These are phyloP conservation scores for Metallyticus violacea DNA, from an alignment of 2,888 invertebrate species.

Conservation along the genomic window DNA sequence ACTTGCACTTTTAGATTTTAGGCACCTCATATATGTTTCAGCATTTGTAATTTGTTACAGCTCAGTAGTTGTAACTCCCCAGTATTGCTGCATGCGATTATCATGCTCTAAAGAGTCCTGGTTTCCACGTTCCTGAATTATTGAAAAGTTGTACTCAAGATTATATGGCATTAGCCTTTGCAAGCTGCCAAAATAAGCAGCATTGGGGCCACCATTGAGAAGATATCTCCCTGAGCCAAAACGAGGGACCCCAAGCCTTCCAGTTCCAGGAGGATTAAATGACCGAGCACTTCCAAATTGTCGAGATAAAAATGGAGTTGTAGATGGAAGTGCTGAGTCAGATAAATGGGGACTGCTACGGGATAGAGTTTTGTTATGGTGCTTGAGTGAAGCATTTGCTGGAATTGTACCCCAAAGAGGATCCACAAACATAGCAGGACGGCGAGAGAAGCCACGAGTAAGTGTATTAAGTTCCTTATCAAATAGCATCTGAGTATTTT, in stretches of 20 bases:
- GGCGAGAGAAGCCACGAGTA: constrained; percentile 45
- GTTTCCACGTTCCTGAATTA: constrained; percentile 70
- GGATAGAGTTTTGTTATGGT: constrained; percentile 39
- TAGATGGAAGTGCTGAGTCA: constrained; percentile 44
- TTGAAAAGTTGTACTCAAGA: constrained; percentile 79
- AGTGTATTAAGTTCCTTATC: constrained; percentile 84
- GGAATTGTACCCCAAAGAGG: constrained; percentile 54
- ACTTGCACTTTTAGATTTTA: too few relatives aligned
- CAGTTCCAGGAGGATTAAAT: constrained; percentile 57
- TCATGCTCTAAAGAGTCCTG: constrained; percentile 78
- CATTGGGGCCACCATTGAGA: constrained; percentile 72
- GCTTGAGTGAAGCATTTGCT: background rate
- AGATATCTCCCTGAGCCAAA: constrained; percentile 57
- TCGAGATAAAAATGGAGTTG: constrained; percentile 59
- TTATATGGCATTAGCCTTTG: constrained; percentile 82
- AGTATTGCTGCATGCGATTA: constrained; percentile 83
- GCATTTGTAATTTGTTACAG: constrained; percentile 51
- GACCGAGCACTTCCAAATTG: constrained; percentile 79
- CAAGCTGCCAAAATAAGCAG: constrained; percentile 82
- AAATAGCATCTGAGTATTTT: constrained; percentile 83
- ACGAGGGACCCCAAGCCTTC: constrained; percentile 37
- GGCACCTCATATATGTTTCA: too few relatives aligned
- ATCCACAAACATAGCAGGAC: constrained; percentile 11
- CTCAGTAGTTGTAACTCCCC: constrained; percentile 87
- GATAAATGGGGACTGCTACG: constrained; percentile 69